phyloP scores from a whole-genome alignment of 64 coral and sea anemone species.

The Orbicella faveolata region DNA sequence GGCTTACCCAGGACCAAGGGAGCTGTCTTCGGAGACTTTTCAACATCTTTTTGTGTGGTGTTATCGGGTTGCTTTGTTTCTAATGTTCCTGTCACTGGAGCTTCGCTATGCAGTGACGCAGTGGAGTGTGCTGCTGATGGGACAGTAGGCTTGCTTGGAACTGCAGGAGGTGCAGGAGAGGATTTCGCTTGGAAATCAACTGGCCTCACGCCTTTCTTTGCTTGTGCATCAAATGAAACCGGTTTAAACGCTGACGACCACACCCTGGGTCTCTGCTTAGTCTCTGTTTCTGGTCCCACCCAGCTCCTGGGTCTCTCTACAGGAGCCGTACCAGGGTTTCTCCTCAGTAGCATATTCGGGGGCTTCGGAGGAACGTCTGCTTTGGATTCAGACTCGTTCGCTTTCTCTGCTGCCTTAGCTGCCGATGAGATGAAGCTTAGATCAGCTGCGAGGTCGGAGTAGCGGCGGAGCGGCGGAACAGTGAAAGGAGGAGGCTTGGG shows the following conservation, averaged over 20 bases:
- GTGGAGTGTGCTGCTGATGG: background rate
- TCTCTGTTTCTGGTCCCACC: conserved; percentile 18
- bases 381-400: background rate
- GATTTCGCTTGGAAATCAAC: conserved; percentile 9
- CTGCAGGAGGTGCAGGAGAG: background rate
- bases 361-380: background rate
- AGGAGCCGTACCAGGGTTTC: background rate
- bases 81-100: background rate
- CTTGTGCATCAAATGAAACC: conserved; percentile 19
- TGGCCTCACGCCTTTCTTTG: background rate
- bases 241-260: conserved; percentile 15
- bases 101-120: no score
- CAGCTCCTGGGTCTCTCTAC: conserved; percentile 14
- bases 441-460: conserved; percentile 65
- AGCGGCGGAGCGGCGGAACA: conserved; percentile 59
- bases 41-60: background rate
- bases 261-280: background rate
- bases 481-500: conserved; percentile 71
- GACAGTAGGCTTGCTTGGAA: background rate
- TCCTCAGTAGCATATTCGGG: background rate
- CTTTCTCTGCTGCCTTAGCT: background rate
- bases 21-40: background rate
- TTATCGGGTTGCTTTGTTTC: background rate
- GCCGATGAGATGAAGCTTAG: conserved; percentile 50
- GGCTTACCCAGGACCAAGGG: background rate